A percentile compares a stretch with the other conserved stretches of the same genome.
Conservation (phyloP, 2,888 invertebrate species). For the Orthonevra nobilis region DNA sequence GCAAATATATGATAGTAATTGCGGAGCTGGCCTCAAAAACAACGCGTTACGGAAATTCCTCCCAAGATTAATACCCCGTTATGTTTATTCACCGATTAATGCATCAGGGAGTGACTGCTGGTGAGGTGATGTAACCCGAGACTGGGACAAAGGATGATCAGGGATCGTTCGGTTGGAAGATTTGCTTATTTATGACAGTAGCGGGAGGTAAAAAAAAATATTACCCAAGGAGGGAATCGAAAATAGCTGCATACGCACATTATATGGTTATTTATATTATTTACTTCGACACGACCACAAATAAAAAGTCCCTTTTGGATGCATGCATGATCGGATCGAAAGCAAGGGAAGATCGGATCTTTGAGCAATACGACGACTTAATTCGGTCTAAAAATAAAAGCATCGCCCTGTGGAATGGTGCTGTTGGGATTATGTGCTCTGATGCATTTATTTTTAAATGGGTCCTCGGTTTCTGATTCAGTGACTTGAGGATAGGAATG, state of each 20-base stretch:
- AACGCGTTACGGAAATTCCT: constrained; percentile 31
- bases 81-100: constrained; percentile 39
- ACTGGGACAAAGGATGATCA: constrained; percentile 47
- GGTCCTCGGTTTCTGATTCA: constrained; percentile 41
- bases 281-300: constrained; percentile 34
- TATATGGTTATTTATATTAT: constrained; percentile 3
- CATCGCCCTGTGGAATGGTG: constrained; percentile 20
- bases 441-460: constrained; percentile 9
- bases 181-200: constrained; percentile 35
- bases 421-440: constrained; percentile 8
- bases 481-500: constrained; percentile 30
- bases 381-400: constrained; percentile 61
- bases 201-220: constrained; percentile 44
- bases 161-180: constrained; percentile 33
- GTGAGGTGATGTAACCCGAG: constrained; percentile 40
- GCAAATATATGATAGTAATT: constrained; percentile 49
- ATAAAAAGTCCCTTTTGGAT: constrained; percentile 50
- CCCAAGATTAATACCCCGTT: constrained; percentile 32
- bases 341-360: constrained; percentile 43
- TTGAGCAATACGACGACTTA: constrained; percentile 23
- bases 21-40: constrained; percentile 3
- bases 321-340: constrained; percentile 47
- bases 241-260: constrained; percentile 41
- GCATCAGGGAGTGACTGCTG: constrained; percentile 17
- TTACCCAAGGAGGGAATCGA: constrained; percentile 28